A percentile compares a stretch with the other conserved stretches of the same genome.
phyloP scores from a whole-genome alignment of 2,113 vertebrate species.

The Mixornis gularis region DNA sequence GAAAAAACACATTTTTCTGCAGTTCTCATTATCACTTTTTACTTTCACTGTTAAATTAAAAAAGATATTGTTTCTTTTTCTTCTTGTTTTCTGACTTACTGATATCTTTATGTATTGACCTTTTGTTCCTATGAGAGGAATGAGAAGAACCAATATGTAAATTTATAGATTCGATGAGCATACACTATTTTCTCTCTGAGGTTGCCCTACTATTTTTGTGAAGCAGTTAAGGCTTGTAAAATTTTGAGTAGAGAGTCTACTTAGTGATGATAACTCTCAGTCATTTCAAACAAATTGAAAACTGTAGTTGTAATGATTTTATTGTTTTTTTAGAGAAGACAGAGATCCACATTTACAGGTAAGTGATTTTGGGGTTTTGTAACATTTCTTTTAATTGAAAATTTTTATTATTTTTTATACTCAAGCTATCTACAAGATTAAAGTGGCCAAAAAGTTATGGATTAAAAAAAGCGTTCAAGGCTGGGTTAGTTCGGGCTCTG shows the following conservation, averaged over 20 bases:
- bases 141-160: background rate
- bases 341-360: background rate
- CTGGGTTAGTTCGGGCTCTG: accelerated
- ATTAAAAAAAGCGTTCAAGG: background rate
- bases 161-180: background rate
- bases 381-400: background rate
- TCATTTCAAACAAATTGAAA: background rate
- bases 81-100: background rate
- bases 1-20: background rate
- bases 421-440: background rate
- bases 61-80: background rate
- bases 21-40: background rate
- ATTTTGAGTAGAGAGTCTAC: background rate
- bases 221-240: background rate
- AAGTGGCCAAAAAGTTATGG: background rate
- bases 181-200: background rate
- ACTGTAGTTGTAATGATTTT: background rate
- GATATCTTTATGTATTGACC: background rate
- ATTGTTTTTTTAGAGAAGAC: background rate
- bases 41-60: background rate
- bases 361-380: background rate
- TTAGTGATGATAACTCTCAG: background rate
- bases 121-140: background rate
- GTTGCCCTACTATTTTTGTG: background rate
- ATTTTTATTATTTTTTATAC: background rate